Base-by-base conservation (phyloP, 2,113 vertebrate genomes). In the Amphilophus citrinellus region DNA sequence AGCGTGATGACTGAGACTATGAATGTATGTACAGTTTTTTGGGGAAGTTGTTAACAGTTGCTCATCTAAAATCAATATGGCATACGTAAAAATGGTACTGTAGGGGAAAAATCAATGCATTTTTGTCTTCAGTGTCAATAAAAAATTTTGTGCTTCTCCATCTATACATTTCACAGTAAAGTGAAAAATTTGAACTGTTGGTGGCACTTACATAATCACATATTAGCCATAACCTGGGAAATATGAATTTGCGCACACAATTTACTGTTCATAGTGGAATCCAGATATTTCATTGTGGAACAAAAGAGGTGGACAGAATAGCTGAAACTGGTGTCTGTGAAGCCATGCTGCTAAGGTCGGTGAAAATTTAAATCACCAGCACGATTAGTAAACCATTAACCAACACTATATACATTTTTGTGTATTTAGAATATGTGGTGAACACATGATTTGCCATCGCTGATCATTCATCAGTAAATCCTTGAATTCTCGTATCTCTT, bases 191-290 rank as follows among this genome's bases (percentile, higher is more conserved):
- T 15, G 6, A 58, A 20, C 9, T 47, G 22, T 14, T 80, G 37
- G 56, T 59, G 53, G 61, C 77, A 39, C n/a, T 24, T 50, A 68
- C 42, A 47, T 68, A 68, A 68, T 68, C 14, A 47, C 65, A 68
- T 47, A 10, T 5, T 47, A 9, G 17, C 39, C 24, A 47, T 47
- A 68, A 8, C 22, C 2, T 27, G 65, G 27, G 42, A 68, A 68
- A 68, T 68, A 9, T 27, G 22, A 47, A 24, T 10, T 27, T 68
- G 65, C 17, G 22, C 14, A 68, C 42, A 47, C 42, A 68, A 47
- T 22, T 44, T 18, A 30, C 10, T 50, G 42, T 22, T 50, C 22
- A 68, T 27, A 50, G 15, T 68, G 24, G 20, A 39, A 76, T 76
- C 32, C 30, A 58, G 10, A 68, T 68, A 68, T 68, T 68, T 30